Evolutionary conservation across 2,113 vertebrate genomes (phyloP), one percentile per base, ranked within the genome.

Genomic region (Syngnathus scovelli): DNA sequence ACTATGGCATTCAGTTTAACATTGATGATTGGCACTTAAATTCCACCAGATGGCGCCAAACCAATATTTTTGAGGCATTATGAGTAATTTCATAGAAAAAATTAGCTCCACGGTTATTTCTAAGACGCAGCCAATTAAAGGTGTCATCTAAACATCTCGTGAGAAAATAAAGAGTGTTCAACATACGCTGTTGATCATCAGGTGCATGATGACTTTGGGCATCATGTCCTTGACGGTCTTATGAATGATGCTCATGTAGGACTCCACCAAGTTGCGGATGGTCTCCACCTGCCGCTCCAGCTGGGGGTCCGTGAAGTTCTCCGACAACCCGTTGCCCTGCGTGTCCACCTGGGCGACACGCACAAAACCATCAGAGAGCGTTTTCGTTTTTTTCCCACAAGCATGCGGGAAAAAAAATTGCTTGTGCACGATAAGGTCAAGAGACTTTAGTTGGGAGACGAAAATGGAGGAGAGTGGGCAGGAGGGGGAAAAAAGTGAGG

Each of bases 121-220:
- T 27, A 55, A 55, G 41, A 43, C 41, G 7, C 39, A 43, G 8
- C 41, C 2, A 11, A 8, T 43, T 2, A 43, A 43, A 43, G 41
- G 9, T 41, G 52, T 54, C 10, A 56, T 56, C 27, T 6, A 6
- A 36, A 33, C 27, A 33, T 33, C 27, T 33, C 27, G 2, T 33
- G 27, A 33, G 27, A 33, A 33, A 58, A 36, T 21, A 10, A 55
- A n/a, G 41, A 61, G 5, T 64, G 15, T 6, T 12, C 8, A 38
- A 86, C 93, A 92, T 90, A 97, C 95, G 0, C 92, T 95, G 82
- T 94, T 96, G 79, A 96, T 94, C 92, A 97, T 93, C 64, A 96
- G 91, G 79, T 98, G 94, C 95, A 96, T 96, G 72, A 97, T 93
- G 46, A 94, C 96, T 91, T 98, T 98, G 0, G 95, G 95, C 90